Evolutionary conservation across 2,113 vertebrate species (phyloP), one percentile per base, ranked within the genome.

Genomic region (Isichthys henryi): DNA sequence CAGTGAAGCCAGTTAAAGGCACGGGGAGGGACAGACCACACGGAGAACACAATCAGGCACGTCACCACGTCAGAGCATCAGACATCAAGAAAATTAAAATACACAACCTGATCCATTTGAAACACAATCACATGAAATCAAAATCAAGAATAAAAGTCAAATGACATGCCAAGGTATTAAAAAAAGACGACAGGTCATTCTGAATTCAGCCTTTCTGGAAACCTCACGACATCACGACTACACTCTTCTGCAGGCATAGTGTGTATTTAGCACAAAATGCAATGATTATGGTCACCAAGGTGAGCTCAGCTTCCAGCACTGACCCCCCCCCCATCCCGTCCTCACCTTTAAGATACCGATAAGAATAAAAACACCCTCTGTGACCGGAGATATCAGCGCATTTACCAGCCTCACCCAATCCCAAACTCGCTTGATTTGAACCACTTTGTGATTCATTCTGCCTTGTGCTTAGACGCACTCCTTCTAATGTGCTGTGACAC

Each of bases 401-500:
- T n/a, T 84, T 84, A 10, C 39, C 39, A 19, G 62, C 10, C 27
- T 10, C 27, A 31, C 62, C 62, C 62, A 70, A 27, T 27, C n/a
- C 3, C 62, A 27, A 13, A 5, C 62, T 13, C 11, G 10, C 3
- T 70, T 70, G 62, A 31, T 70, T 70, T 31, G 62, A 70, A 70
- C 62, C 27, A 31, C 62, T 27, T 80, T 80, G 35, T 43, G 35
- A 52, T 10, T 83, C 31, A 45, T 88, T 56, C 21, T 87, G n/a
- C 85, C 82, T 23, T 0, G 6, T 15, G 9, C 58, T 49, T 52
- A 13, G 31, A 8, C 52, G 19, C 27, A 83, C 53, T 88, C 91
- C 21, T 89, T 89, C 91, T 89, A 92, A 92, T 92, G 87, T 89
- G 84, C 77, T 53, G 46, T 85, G 70, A 90, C 87, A 92, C 58